Base-by-base conservation (phyloP, 2,797 vertebrate species). In the Myotis planiceps region DNA sequence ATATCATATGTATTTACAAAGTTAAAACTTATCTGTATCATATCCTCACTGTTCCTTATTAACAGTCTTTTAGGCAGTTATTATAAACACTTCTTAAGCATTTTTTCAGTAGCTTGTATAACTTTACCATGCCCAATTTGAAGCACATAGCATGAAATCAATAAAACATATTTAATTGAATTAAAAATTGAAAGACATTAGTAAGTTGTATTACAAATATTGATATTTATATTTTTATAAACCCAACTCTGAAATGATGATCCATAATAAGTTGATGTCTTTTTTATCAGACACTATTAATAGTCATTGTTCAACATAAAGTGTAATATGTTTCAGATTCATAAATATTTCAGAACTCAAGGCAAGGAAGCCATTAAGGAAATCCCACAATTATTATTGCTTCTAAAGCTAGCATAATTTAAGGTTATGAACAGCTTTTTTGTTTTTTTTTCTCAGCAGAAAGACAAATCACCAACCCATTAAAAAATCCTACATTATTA, bases 311-410 rank as follows among this genome's bases (percentile, higher is more conserved):
- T 82, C 76, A 90, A 71, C 19, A 71, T 78, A 88, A 95, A 85
- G 3, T 87, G 6, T 53, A 90, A 90, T 34, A 66, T 93, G 81
- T 78, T 88, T 88, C 29, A 94, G 47, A 69, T 58, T 85, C 60
- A 96, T 96, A 93, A 95, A 93, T 96, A 97, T 96, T 96, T 96
- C 55, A 97, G 25, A 84, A 58, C 21, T 75, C 6, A 87, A 85
- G 39, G 5, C 80, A 81, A 84, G n/a, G 18, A 80, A 86, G 6
- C 63, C 81, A 94, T 92, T 96, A 95, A 94, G 58, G 37, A 79
- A 96, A 93, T 79, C 34, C 37, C 66, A 93, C 45, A 86, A 60
- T 79, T 81, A 87, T 94, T 81, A 90, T 71, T 93, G 66, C 75
- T 92, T 94, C 78, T 81, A 79, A 94, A 83, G 2, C 34, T 71